Evolutionary conservation across 2,888 invertebrate genomes (phyloP).

Genomic region (Melanophora roralis): DNA sequence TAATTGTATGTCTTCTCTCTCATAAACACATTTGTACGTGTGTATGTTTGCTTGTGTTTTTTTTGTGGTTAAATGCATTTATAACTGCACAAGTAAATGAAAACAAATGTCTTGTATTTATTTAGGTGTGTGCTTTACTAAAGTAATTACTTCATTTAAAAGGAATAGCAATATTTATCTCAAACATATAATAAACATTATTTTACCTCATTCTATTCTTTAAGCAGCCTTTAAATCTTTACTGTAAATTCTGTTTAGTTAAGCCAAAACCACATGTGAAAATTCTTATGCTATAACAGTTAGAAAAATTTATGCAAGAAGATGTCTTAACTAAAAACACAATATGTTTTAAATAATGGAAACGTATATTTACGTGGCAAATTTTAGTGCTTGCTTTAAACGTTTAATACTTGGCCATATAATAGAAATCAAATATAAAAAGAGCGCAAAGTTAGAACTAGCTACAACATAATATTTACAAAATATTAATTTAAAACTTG

Average conservation of each 20-base stretch:
- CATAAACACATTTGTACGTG: background rate
- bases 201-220: background rate
- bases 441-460: too few species aligned
- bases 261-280: too few species aligned
- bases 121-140: slow-evolving; percentile 61
- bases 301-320: background rate
- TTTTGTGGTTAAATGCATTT: slow-evolving; percentile 51
- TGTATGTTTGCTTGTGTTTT: background rate
- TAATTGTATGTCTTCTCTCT: background rate
- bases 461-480: too few species aligned
- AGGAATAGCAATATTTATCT: slow-evolving; percentile 44
- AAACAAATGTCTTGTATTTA: slow-evolving; percentile 56
- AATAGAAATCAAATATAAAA: too few species aligned
- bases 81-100: slow-evolving; percentile 56
- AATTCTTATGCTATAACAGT: background rate
- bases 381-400: background rate
- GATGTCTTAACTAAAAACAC: background rate
- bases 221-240: too few species aligned
- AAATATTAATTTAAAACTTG: too few species aligned
- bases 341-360: background rate
- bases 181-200: slow-evolving; percentile 8
- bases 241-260: too few species aligned
- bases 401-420: background rate
- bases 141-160: slow-evolving; percentile 66
- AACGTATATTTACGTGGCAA: background rate